Base-by-base conservation (phyloP, 2,888 invertebrate genomes). In the Sabatieria punctata region DNA sequence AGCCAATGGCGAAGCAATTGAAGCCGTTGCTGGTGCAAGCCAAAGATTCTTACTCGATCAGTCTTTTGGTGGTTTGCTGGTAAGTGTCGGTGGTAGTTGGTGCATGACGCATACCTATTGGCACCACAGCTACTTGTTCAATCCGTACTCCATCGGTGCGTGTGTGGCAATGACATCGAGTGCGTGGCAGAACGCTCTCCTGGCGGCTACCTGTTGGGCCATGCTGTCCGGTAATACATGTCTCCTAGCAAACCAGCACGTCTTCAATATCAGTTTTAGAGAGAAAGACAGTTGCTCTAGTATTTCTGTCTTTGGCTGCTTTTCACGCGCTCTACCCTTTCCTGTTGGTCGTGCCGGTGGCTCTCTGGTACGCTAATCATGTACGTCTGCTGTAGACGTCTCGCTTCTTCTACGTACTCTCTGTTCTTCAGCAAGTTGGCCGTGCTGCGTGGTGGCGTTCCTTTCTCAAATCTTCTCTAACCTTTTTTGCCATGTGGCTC, bases 61-160 rank as follows among this genome's bases (percentile, higher is more conserved):
- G n/a, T n/a, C n/a, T n/a, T n/a, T n/a, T n/a, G n/a, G n/a, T n/a
- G n/a, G n/a, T n/a, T n/a, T n/a, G n/a, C n/a, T n/a, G n/a, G n/a
- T n/a, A n/a, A n/a, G n/a, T n/a, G n/a, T n/a, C n/a, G n/a, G n/a
- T n/a, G n/a, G n/a, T n/a, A n/a, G n/a, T n/a, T n/a, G n/a, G n/a
- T n/a, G n/a, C n/a, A n/a, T n/a, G n/a, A n/a, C n/a, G n/a, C n/a
- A n/a, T n/a, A n/a, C n/a, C n/a, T n/a, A n/a, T 44, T 57, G n/a
- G n/a, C n/a, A n/a, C n/a, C n/a, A 52, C 43, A 59, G 56, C 37
- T 62, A 57, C 48, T 49, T 61, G 4, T 53, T 61, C 42, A 61
- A 60, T 43, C 62, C 62, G 18, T 47, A 58, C 27, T 48, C 60
- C 2, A 52, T 63, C 15, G 48, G 52, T 8, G 53, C 55, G 6